phyloP scores from a whole-genome alignment of 2,888 invertebrate genomes.

The Tipula helvola region DNA sequence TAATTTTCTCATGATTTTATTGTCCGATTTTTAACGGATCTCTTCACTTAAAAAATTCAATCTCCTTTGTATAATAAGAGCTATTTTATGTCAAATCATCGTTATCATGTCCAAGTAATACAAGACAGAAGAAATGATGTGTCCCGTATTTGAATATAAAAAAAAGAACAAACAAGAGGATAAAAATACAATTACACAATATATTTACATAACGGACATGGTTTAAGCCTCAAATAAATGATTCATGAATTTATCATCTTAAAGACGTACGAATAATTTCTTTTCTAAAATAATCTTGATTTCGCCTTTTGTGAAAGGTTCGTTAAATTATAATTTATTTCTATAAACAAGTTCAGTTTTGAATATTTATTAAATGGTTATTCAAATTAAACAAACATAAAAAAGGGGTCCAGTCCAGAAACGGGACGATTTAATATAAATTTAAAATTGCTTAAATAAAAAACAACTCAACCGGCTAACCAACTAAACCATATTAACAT shows the following conservation, averaged over 20 bases:
- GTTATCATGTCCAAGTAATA: not conserved
- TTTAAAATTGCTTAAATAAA: not conserved
- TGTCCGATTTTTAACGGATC: not conserved
- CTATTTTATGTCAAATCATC: not conserved
- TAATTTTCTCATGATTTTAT: not conserved
- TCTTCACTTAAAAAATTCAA: not conserved
- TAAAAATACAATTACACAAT: not conserved
- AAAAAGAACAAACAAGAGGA: not conserved
- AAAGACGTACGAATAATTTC: not conserved
- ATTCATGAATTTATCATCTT: slow-evolving; percentile 22
- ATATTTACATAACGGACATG: slow-evolving; percentile 10
- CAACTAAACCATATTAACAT: not conserved
- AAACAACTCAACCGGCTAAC: slow-evolving; percentile 5
- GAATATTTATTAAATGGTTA: slow-evolving; percentile 5
- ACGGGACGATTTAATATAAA: slow-evolving; percentile 4
- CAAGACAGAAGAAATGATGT: not conserved
- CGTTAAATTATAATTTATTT: slow-evolving; percentile 6
- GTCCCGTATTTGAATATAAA: not conserved
- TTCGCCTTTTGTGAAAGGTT: not conserved
- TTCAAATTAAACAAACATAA: slow-evolving; percentile 1
- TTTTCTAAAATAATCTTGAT: not conserved
- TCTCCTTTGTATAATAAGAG: not conserved
- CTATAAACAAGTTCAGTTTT: slow-evolving; percentile 6
- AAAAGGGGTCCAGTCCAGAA: slow-evolving; percentile 11
- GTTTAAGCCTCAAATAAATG: slow-evolving; percentile 24